These are phyloP conservation scores for Sitta carolinensis DNA, from an alignment of 2,797 vertebrate species.

Conservation along the genomic window DNA sequence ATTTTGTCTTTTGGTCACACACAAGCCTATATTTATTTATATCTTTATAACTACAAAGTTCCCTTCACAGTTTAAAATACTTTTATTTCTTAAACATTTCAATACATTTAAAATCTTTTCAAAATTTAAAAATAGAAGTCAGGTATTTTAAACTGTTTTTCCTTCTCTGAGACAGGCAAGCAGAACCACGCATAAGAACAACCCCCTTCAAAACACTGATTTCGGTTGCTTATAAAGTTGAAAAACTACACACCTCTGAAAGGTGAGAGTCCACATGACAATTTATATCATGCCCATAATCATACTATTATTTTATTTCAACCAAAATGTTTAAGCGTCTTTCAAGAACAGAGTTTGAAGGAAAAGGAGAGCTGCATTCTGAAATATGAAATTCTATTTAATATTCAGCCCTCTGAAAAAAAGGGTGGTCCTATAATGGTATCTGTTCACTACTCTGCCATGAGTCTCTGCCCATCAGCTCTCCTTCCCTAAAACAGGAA, in stretches of 20 bases:
- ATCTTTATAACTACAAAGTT: background rate
- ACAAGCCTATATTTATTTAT: background rate
- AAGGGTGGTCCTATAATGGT: background rate
- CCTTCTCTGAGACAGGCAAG: background rate
- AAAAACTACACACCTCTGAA: background rate
- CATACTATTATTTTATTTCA: background rate
- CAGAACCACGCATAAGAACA: background rate
- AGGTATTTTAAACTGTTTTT: background rate
- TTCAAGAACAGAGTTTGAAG: background rate
- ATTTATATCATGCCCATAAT: background rate
- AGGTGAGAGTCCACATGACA: background rate
- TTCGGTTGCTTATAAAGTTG: background rate
- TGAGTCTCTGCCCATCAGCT: background rate
- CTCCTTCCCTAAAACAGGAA: background rate
- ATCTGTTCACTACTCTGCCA: background rate
- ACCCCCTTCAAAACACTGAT: background rate
- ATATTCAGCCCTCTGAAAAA: background rate
- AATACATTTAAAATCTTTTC: background rate
- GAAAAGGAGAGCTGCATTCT: background rate
- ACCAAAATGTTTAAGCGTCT: background rate
- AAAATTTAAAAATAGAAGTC: background rate
- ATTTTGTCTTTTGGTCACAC: background rate
- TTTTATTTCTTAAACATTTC: background rate
- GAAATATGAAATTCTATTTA: background rate
- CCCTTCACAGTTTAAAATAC: background rate